Base-by-base conservation (phyloP, 2,113 vertebrate genomes). In the Tor tambroides region DNA sequence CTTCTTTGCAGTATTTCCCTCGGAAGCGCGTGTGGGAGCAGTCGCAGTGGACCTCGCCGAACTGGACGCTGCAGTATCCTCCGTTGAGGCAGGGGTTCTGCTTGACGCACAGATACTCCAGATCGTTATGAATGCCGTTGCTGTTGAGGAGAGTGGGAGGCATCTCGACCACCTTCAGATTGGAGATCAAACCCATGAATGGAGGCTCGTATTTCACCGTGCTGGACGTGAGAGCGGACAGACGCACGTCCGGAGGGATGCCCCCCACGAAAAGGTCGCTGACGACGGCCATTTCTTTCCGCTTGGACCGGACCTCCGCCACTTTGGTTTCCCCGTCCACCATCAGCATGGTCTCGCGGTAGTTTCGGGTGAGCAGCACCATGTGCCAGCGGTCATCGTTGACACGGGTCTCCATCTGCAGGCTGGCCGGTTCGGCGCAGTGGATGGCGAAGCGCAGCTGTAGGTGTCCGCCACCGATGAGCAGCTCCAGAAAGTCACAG, bases 81-180 rank as follows among this genome's bases (percentile, higher is more conserved):
- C 97, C 97, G n/a, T 99, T 97, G 89, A 97, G 96, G 90, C 97
- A 98, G 7, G 97, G 97, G 80, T 97, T 98, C 92, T 96, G 96
- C 59, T 93, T 95, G 87, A 94, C 92, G 88, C 97, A 99, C 28
- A 96, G 95, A 14, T 96, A 95, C 87, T 97, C 97, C 87, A 95
- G 94, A 67, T 97, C 95, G 2, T 95, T 96, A 87, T 97, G 95
- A 88, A 98, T 96, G 61, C 97, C 97, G 69, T 98, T 96, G 92
- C 96, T 97, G 72, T 97, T 96, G 87, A 98, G 84, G 82, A 98
- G 91, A 19, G 94, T 94, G 0, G 96, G 96, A 1, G 97, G 97
- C 72, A 92, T 96, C 91, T 97, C 97, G 5, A 97, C 97, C 85
- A 98, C 93, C 91, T 96, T 97, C 85, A 98, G 94, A 89, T 97